Evolutionary conservation across 1,140 invertebrate genomes (phyloP).

Genomic region (Copidosoma floridanum): DNA sequence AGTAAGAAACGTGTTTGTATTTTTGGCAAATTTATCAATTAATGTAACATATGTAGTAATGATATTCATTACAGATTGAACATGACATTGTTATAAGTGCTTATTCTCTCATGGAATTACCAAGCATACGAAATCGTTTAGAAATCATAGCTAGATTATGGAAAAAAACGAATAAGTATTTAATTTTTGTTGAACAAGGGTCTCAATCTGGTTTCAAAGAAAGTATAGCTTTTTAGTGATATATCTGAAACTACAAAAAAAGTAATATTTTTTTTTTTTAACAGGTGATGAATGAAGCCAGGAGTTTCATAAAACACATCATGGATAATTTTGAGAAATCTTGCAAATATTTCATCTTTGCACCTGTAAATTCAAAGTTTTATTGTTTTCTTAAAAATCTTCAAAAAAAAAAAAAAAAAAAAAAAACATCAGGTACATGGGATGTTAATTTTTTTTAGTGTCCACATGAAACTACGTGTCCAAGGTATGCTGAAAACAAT

Average conservation of each 20-base stretch:
- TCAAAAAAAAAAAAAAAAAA: too few species aligned
- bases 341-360: constrained; percentile 65
- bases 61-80: constrained; percentile 63
- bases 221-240: constrained; percentile 26
- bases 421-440: too few species aligned
- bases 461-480: constrained; percentile 76
- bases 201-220: constrained; percentile 75
- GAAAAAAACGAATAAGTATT: constrained; percentile 79
- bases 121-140: constrained; percentile 64
- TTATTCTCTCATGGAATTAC: constrained; percentile 79
- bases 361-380: constrained; percentile 64
- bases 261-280: constrained; percentile 25
- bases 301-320: constrained; percentile 68
- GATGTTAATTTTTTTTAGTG: too few species aligned
- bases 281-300: constrained; percentile 69
- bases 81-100: constrained; percentile 82
- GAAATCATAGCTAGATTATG: constrained; percentile 76
- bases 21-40: constrained; percentile 11
- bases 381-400: too few species aligned
- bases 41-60: constrained; percentile 16
- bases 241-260: constrained; percentile 10
- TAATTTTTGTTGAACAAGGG: constrained; percentile 84
- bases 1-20: constrained; percentile 46
- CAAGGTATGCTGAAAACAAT: constrained; percentile 59
- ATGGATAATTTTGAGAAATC: constrained; percentile 38